Evolutionary conservation across 2,797 vertebrate genomes (phyloP), one percentile per base, ranked within the genome.

Genomic region (Trachops cirrhosus): DNA sequence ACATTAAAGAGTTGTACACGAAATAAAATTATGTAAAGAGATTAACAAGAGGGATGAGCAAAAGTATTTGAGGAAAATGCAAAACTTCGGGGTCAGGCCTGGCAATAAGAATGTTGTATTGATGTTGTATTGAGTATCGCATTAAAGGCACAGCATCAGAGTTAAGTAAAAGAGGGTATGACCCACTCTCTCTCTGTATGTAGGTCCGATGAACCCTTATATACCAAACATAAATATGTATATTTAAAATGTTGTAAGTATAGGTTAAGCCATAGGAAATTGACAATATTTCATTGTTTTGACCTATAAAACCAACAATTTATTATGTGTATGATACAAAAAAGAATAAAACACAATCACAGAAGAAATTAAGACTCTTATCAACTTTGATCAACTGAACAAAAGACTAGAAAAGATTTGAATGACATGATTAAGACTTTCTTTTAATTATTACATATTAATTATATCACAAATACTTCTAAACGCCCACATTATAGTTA

Each of bases 11-110:
- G 15, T 57, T 22, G 18, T 16, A 50, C 39, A 68, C 95, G 37
- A 94, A 95, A 94, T 74, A 85, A 59, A 67, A 77, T 86, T 12
- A 22, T 15, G 26, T 24, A 34, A 75, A 59, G 94, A 80, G 26
- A 86, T 50, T 50, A 86, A 52, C 41, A 54, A 89, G 16, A 29
- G 57, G 37, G 41, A 57, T 14, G n/a, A 90, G 37, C 64, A 59
- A 83, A 85, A 41, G 39, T 12, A n/a, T 29, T 34, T 18, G 15
- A 70, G 73, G 34, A 73, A 93, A 91, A 86, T 34, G 4, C 14
- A 37, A 48, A 75, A n/a, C 84, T 86, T 37, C 41, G 41, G 90
- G 34, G 4, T 75, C 74, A 77, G n/a, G 64, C 9, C 6, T 79
- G 15, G 59, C 1, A 26, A 41, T 18, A 32, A 3, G 14, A 34